Percentiles rank a stretch among this genome's conserved stretches.
Conservation (phyloP, 2,797 vertebrate genomes). For the Girardinus metallicus region DNA sequence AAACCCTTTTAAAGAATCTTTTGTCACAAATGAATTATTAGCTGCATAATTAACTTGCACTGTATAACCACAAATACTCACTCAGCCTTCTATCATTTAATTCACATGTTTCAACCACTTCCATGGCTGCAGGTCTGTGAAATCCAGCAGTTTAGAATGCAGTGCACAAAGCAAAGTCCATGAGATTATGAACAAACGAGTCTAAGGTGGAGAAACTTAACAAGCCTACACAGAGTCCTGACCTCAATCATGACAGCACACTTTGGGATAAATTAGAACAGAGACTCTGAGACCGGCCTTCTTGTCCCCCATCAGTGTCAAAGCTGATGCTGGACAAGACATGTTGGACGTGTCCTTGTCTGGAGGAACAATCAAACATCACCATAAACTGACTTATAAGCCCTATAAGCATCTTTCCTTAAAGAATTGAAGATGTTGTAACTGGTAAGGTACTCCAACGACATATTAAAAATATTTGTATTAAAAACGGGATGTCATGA, state of each 20-base stretch:
- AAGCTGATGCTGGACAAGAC: background rate
- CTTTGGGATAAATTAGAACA: background rate
- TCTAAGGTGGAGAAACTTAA: background rate
- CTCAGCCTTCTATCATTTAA: background rate
- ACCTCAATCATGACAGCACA: background rate
- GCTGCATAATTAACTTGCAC: background rate
- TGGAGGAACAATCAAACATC: background rate
- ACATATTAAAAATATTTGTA: background rate
- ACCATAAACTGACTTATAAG: background rate
- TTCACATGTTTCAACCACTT: background rate
- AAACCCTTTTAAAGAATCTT: background rate
- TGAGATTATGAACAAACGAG: background rate
- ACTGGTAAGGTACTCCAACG: background rate
- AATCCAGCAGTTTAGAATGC: no score
- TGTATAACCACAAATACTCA: background rate
- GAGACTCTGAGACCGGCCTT: background rate
- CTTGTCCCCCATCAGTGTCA: background rate
- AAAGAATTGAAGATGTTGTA: background rate
- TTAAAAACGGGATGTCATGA: background rate
- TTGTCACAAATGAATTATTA: background rate
- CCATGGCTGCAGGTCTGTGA: no score
- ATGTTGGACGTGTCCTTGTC: background rate
- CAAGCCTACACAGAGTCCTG: background rate
- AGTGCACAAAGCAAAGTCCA: background rate
- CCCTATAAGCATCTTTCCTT: background rate